Conservation (phyloP, 1,140 invertebrate species). For the Linepithema humile region DNA sequence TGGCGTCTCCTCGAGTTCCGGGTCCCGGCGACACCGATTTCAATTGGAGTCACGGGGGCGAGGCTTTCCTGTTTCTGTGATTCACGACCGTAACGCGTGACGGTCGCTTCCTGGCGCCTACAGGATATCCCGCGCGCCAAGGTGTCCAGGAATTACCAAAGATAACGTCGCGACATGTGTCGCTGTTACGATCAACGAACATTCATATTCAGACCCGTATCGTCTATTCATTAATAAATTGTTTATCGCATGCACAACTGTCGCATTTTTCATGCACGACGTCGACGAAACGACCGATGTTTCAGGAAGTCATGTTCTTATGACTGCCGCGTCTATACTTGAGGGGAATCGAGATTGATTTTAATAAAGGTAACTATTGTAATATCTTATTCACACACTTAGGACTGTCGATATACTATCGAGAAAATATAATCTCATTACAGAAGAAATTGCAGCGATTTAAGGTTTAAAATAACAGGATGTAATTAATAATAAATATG, state of each 20-base stretch:
- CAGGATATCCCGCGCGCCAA: constrained; percentile 43
- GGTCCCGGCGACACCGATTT: constrained; percentile 65
- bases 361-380: constrained; percentile 9
- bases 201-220: constrained; percentile 63
- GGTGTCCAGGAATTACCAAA: constrained; percentile 61
- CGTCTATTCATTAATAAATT: constrained; percentile 69
- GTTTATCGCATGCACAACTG: constrained; percentile 51
- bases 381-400: not conserved
- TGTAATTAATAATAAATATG: not conserved
- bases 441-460: not conserved
- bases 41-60: constrained; percentile 70
- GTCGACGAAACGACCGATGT: constrained; percentile 22
- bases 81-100: constrained; percentile 66
- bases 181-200: not conserved
- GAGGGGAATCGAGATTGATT: constrained; percentile 35
- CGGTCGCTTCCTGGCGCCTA: constrained; percentile 69
- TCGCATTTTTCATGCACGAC: not conserved
- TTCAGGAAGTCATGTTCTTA: constrained; percentile 64
- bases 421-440: constrained; percentile 9
- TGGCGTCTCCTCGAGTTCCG: constrained; percentile 63
- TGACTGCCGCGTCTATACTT: constrained; percentile 37
- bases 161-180: constrained; percentile 65
- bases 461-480: not conserved
- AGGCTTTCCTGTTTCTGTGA: constrained; percentile 72
- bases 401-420: not conserved